Evolutionary conservation across 2,113 vertebrate genomes (phyloP).

Genomic region (Corynorhinus townsendii): DNA sequence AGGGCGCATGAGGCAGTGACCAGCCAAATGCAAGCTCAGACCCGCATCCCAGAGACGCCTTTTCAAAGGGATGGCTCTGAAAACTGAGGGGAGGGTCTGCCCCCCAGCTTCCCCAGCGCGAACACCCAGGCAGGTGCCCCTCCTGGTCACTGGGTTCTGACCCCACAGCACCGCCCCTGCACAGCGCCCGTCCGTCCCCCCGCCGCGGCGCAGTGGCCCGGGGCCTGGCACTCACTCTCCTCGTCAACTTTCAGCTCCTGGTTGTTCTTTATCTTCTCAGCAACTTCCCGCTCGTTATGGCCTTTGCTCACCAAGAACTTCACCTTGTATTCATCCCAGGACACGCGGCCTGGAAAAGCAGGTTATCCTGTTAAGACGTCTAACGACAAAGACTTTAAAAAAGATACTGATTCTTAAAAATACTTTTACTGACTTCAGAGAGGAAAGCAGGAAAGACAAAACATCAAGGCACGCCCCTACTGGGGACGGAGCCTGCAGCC

Average conservation of each 20-base stretch:
- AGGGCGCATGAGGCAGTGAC: neutral
- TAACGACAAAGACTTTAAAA: fast-evolving
- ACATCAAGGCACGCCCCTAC: too few species aligned
- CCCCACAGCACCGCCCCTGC: neutral
- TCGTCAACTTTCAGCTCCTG: slow-evolving; percentile 95
- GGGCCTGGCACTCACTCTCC: slow-evolving; percentile 88
- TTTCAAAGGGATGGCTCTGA: neutral
- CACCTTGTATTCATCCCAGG: slow-evolving; percentile 94
- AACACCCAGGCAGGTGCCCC: too few species aligned
- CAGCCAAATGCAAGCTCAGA: neutral
- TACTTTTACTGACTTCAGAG: too few species aligned
- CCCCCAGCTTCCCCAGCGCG: neutral
- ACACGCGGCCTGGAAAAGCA: slow-evolving; percentile 85
- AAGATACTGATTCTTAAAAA: too few species aligned
- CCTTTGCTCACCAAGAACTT: slow-evolving; percentile 97
- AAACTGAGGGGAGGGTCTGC: neutral
- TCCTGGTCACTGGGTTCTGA: neutral
- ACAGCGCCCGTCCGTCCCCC: fast-evolving
- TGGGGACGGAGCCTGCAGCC: too few species aligned
- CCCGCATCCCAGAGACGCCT: fast-evolving
- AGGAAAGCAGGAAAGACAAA: too few species aligned
- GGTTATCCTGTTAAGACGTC: fast-evolving
- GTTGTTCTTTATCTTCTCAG: slow-evolving; percentile 90
- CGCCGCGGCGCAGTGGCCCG: neutral
- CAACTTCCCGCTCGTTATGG: slow-evolving; percentile 89